Base-by-base conservation (phyloP, 2,888 invertebrate species). In the Synanthedon myopaeformis region DNA sequence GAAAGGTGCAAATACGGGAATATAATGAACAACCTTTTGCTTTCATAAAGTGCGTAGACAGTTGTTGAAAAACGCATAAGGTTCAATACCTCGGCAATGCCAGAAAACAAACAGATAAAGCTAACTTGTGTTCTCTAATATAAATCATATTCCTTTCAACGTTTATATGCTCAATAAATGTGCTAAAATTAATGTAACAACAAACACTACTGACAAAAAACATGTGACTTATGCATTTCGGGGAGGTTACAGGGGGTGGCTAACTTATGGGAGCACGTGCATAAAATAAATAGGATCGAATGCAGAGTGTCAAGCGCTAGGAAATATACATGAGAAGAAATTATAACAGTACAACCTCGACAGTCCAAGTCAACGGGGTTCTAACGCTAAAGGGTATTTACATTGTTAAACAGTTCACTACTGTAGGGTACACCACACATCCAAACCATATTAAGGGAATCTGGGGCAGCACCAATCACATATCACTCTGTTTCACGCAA, bases 51-150 rank as follows among this genome's bases (percentile, higher is more conserved):
- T 73, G 70, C 67, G 70, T 70, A 72, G 74, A 67, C 69, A 59
- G 60, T 63, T 58, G 56, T 58, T 63, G 65, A 69, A 70, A 69
- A 73, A 74, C 66, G 65, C 69, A 71, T 71, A 60, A 70, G 74
- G 79, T 74, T 73, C 66, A 13, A 67, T 63, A 70, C 73, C 70
- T 75, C 82, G 83, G 84, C 83, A 77, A 85, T 88, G 85, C 84
- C 86, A 88, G 87, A 88, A 87, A 88, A 88, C 84, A 87, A 87
- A 86, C 86, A 86, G 85, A 83, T 86, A 85, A 87, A 87, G 86
- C 85, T 82, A 73, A 66, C 69, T 57, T 64, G 51, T 65, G 28
- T 51, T 67, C 65, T 70, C 65, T 70, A 76, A 63, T 51, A 49
- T 41, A 51, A 49, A 70, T 35, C 64, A 66, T 64, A 66, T 65